Evolutionary conservation across 2,888 invertebrate species (phyloP).

Genomic region (Lepidocyrtoides sp.): DNA sequence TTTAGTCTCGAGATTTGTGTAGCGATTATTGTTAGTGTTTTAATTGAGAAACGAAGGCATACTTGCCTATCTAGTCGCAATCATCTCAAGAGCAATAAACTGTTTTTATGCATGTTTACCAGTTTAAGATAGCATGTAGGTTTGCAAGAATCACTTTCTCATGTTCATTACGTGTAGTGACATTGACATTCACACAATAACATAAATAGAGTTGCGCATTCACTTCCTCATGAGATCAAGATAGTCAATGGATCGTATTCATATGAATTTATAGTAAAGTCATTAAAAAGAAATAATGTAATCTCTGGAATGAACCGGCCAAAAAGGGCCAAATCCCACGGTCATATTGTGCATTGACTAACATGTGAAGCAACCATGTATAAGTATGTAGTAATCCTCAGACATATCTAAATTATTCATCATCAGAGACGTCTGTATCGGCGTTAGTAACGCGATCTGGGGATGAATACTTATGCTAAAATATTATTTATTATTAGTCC

Average conservation of each 20-base stretch:
- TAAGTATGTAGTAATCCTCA: background rate
- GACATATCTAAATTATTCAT: background rate
- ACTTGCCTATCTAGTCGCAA: too few relatives aligned
- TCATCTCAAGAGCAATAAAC: too few relatives aligned
- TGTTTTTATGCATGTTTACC: too few relatives aligned
- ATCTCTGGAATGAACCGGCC: background rate
- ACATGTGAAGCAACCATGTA: background rate
- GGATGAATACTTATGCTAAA: background rate
- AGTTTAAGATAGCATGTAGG: too few relatives aligned
- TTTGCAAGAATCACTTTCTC: too few relatives aligned
- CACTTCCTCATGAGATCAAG: constrained; percentile 4
- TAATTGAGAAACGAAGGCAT: too few relatives aligned
- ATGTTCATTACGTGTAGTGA: too few relatives aligned
- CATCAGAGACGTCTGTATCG: background rate
- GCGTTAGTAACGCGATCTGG: background rate
- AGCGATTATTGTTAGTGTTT: too few relatives aligned
- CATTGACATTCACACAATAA: too few relatives aligned
- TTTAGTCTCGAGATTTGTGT: too few relatives aligned
- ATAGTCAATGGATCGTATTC: background rate
- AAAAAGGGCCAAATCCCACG: background rate
- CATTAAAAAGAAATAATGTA: background rate
- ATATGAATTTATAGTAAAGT: background rate
- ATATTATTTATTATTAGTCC: constrained; percentile 36
- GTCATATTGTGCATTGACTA: background rate
- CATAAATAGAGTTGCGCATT: background rate